Evolutionary conservation across 1,140 invertebrate genomes (phyloP), one percentile per base, ranked within the genome.

Genomic region (Teleopsis dalmanni): DNA sequence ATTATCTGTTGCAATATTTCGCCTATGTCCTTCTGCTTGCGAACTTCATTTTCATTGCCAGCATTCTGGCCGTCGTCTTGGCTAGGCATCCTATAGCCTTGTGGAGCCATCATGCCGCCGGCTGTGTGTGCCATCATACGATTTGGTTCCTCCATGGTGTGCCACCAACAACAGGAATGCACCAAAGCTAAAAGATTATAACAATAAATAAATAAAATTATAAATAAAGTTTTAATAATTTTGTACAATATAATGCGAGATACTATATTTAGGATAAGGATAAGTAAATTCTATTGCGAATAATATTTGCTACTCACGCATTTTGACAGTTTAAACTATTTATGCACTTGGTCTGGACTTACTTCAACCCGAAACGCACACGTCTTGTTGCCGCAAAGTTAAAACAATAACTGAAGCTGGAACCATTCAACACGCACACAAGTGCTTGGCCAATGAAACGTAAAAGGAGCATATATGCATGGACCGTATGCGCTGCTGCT

Each of bases 1-100:
- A 97, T 96, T 42, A 97, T 97, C 74, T 97, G 94, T 72, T 97
- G 92, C 37, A 98, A 76, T 59, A 98, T 92, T 72, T 92, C 88
- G 19, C 87, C 86, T 57, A 92, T 92, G 62, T 92, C 88, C 59
- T 69, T 69, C 63, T 91, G 87, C 69, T 90, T 91, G 25, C 87
- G 77, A 2, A 85, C 82, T 57, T 89, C 87, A 37, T 82, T 82
- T 35, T 85, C 81, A 16, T 83, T 85, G n/a, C 83, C 77, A 3
- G 81, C 73, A 31, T 84, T 80, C 10, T 83, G 77, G 19, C 81
- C 82, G 62, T 84, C 79, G 48, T 82, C 82, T 53, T 81, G 81
- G 3, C 81, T 81, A 58, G 82, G 79, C 65, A 82, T 78, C 23
- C 83, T 82, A 65, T 87, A 87, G 21, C 75, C 76, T 58, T 84